Conservation (phyloP, 2,113 vertebrate genomes). For the Opisthocomus hoazin region DNA sequence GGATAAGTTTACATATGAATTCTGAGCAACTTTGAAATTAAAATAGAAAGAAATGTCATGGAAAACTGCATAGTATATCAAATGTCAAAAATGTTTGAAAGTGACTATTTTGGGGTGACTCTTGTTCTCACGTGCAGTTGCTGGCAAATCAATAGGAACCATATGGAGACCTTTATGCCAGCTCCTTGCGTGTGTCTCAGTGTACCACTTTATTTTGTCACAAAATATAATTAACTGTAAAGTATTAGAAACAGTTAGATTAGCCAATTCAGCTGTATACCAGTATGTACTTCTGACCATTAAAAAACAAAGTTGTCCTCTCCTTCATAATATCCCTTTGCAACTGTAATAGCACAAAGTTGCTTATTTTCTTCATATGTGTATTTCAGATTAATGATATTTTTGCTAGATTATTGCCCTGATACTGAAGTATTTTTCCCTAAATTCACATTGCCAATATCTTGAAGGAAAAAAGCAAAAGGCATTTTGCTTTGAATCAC, state of each 20-base stretch:
- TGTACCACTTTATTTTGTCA: not conserved
- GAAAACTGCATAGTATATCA: not conserved
- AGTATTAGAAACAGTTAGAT: not conserved
- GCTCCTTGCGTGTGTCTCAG: not conserved
- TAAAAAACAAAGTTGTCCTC: not conserved
- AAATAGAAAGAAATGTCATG: not conserved
- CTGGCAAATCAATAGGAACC: not conserved
- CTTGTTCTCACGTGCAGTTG: not conserved
- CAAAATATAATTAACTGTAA: not conserved
- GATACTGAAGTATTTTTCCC: not conserved
- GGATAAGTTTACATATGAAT: not conserved
- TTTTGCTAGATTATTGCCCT: not conserved
- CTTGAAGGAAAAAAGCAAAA: not conserved
- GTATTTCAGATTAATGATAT: not conserved
- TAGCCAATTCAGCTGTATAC: not conserved
- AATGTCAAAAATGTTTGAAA: not conserved
- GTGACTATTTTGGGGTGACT: not conserved
- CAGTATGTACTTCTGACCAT: not conserved
- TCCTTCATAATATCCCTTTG: not conserved
- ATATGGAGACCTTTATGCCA: not conserved
- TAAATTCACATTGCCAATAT: not conserved
- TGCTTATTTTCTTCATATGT: not conserved
- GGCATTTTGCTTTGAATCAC: not conserved
- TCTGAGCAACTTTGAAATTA: not conserved
- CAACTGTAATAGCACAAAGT: not conserved